phyloP scores from a whole-genome alignment of 2,888 invertebrate genomes.

The Eurois occulta region DNA sequence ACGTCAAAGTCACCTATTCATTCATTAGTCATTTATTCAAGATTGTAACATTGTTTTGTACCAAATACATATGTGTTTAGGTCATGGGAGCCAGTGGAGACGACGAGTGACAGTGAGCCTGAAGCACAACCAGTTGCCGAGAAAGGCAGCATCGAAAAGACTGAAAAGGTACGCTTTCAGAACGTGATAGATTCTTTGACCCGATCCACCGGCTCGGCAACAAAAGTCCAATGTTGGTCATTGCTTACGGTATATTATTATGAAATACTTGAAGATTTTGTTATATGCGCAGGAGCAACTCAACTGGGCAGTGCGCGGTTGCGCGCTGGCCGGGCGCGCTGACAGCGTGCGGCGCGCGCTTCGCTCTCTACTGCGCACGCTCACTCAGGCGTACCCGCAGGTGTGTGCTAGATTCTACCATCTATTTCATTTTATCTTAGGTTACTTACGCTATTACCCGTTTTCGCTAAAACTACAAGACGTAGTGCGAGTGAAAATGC shows the following conservation, averaged over 20 bases:
- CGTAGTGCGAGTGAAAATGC: background rate
- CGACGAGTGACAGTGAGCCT: slow-evolving; percentile 86
- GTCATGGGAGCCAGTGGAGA: slow-evolving; percentile 86
- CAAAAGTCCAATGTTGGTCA: too few species aligned
- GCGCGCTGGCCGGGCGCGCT: slow-evolving; percentile 84
- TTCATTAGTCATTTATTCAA: background rate
- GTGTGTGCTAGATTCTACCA: slow-evolving; percentile 64
- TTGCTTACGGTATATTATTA: background rate
- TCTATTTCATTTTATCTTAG: background rate
- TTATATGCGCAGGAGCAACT: slow-evolving; percentile 81
- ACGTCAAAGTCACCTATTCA: background rate
- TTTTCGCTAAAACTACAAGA: background rate
- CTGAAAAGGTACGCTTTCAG: slow-evolving; percentile 82
- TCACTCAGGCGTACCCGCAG: slow-evolving; percentile 81
- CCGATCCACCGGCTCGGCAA: background rate
- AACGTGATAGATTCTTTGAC: background rate
- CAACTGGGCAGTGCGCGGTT: slow-evolving; percentile 86
- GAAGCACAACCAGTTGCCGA: slow-evolving; percentile 83
- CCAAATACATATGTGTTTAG: slow-evolving; percentile 64
- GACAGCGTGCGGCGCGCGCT: slow-evolving; percentile 86
- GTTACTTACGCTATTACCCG: background rate
- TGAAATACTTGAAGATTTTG: background rate
- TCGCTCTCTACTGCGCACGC: slow-evolving; percentile 81
- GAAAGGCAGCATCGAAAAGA: slow-evolving; percentile 89
- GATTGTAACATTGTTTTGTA: background rate